phyloP scores from a whole-genome alignment of 2,797 vertebrate species.

The Premnoplex brunnescens region DNA sequence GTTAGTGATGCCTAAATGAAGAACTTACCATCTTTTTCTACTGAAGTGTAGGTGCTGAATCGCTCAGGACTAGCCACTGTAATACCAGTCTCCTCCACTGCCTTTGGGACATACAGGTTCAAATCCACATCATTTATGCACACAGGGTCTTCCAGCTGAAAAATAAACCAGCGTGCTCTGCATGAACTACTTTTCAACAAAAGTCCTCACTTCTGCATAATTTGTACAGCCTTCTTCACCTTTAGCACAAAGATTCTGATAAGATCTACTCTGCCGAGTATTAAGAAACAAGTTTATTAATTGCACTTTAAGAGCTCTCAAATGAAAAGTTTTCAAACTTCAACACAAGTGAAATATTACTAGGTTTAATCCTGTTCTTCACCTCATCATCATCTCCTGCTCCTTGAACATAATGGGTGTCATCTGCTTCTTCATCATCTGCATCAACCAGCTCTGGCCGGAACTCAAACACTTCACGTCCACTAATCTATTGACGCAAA shows the following conservation, averaged over 20 bases:
- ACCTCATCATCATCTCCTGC: slow-evolving; percentile 79
- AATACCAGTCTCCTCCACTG: slow-evolving; percentile 92
- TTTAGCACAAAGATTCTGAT: background rate
- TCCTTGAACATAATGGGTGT: slow-evolving; percentile 82
- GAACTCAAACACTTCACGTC: slow-evolving; percentile 97
- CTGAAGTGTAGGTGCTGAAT: slow-evolving; percentile 78
- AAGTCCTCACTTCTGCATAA: background rate
- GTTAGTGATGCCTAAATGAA: background rate
- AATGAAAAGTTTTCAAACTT: background rate
- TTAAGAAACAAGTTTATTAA: background rate
- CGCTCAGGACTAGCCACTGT: slow-evolving; percentile 90
- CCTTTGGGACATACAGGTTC: slow-evolving; percentile 90
- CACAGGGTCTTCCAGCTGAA: slow-evolving; percentile 75
- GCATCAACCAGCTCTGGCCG: slow-evolving; percentile 92
- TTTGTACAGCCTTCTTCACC: background rate
- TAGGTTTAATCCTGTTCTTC: background rate
- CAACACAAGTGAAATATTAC: background rate
- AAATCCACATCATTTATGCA: slow-evolving; percentile 90
- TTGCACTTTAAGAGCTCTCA: background rate
- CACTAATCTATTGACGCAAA: slow-evolving; percentile 85
- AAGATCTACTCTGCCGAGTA: background rate
- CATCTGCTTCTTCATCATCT: slow-evolving; percentile 93
- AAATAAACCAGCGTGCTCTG: background rate
- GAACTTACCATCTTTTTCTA: slow-evolving; percentile 84
- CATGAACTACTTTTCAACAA: background rate